Evolutionary conservation across 2,113 vertebrate genomes (phyloP).

Genomic region (Phylloscopus trochiloides): DNA sequence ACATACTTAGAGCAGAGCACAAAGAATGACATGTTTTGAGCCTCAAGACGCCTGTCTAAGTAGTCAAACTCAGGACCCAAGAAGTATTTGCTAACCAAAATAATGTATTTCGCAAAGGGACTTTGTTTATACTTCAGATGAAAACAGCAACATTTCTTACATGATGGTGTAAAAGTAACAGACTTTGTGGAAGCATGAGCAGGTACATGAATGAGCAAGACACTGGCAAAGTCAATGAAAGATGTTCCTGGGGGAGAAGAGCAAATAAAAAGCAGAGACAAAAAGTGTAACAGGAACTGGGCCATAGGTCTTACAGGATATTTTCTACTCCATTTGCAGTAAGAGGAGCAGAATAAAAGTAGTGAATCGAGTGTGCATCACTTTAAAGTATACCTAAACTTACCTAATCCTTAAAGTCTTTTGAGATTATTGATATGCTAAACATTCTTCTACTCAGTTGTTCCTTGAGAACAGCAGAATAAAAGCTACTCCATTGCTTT

Average conservation of each 20-base stretch:
- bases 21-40: not conserved
- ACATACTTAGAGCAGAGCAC: not conserved
- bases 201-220: not conserved
- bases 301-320: not conserved
- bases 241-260: not conserved
- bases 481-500: slow-evolving; percentile 10
- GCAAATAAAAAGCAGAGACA: not conserved
- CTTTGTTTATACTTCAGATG: not conserved
- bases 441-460: not conserved
- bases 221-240: not conserved
- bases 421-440: not conserved
- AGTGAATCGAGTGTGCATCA: accelerated
- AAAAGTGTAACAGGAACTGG: not conserved
- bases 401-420: not conserved
- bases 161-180: not conserved
- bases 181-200: not conserved
- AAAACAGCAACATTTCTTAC: not conserved
- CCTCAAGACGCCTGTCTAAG: not conserved
- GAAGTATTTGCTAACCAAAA: not conserved
- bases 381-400: not conserved
- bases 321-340: not conserved
- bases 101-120: not conserved
- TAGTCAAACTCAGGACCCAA: not conserved
- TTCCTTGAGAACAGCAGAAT: not conserved
- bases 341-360: not conserved